A percentile compares a stretch with the other conserved stretches of the same genome.
Conservation (phyloP, 2,888 invertebrate genomes). For the Epiblema foenella region DNA sequence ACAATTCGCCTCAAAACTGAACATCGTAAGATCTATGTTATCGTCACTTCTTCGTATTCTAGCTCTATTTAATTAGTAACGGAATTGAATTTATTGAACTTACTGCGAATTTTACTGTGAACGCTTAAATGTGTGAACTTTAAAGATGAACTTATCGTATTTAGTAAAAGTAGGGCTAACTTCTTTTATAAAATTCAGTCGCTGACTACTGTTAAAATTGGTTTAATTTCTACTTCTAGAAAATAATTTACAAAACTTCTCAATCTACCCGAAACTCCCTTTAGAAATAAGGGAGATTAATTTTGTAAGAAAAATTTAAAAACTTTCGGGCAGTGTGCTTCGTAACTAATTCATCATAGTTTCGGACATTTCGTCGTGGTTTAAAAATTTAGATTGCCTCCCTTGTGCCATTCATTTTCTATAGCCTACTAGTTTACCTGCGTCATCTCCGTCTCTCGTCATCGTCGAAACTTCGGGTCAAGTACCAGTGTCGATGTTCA, state of each 20-base stretch:
- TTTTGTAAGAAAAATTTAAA: slow-evolving; percentile 58
- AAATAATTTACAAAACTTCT: slow-evolving; percentile 76
- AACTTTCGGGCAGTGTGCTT: slow-evolving; percentile 71
- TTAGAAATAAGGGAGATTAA: slow-evolving; percentile 56
- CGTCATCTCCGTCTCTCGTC: slow-evolving; percentile 59
- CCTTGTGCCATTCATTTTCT: slow-evolving; percentile 79
- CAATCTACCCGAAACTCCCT: slow-evolving; percentile 66
- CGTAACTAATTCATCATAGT: slow-evolving; percentile 59
- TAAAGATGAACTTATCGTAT: slow-evolving; percentile 73
- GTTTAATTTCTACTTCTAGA: slow-evolving; percentile 77
- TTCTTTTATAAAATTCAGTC: slow-evolving; percentile 82
- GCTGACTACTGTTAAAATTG: slow-evolving; percentile 79
- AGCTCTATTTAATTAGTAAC: slow-evolving; percentile 68
- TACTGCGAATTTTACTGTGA: slow-evolving; percentile 63
- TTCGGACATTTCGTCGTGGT: slow-evolving; percentile 58
- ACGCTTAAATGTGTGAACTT: slow-evolving; percentile 65
- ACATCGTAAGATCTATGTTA: slow-evolving; percentile 71
- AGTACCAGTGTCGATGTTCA: slow-evolving; percentile 56
- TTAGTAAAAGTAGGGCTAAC: slow-evolving; percentile 75
- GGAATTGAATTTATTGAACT: slow-evolving; percentile 64
- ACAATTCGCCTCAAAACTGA: slow-evolving; percentile 65
- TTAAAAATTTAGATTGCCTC: slow-evolving; percentile 72
- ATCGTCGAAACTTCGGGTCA: slow-evolving; percentile 68
- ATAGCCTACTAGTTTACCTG: slow-evolving; percentile 74
- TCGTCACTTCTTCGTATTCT: slow-evolving; percentile 68